Evolutionary conservation across 2,797 vertebrate species (phyloP).

Genomic region (Pseudomugil gertrudae): DNA sequence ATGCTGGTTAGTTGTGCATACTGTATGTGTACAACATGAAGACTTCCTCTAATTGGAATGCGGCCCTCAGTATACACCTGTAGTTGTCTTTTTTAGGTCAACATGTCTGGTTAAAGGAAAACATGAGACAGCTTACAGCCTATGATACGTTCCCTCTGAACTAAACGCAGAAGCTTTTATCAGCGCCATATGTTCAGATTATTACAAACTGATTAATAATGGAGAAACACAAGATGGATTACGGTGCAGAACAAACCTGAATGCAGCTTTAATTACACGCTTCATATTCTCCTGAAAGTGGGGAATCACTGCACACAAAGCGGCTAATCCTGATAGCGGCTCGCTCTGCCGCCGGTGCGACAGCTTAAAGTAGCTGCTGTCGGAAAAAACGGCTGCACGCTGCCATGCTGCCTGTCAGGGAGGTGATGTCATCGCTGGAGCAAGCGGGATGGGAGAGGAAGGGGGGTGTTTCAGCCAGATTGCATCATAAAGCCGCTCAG

Average conservation of each 20-base stretch:
- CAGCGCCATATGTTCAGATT: neutral
- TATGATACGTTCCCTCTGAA: too few relatives aligned
- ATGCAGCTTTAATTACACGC: neutral
- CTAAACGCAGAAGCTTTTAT: too few relatives aligned
- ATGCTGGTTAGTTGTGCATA: too few relatives aligned
- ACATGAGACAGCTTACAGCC: too few relatives aligned
- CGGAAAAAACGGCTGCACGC: conserved; percentile 41
- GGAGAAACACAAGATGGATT: neutral
- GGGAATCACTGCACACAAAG: neutral
- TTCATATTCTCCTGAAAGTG: neutral
- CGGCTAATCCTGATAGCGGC: conserved; percentile 13
- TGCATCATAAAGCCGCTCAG: conserved; percentile 70
- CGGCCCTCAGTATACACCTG: too few relatives aligned
- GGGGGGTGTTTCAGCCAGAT: conserved; percentile 54
- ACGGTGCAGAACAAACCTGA: neutral
- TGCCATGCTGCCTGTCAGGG: conserved; percentile 49
- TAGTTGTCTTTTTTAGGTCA: too few relatives aligned
- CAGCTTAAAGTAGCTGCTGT: conserved; percentile 10
- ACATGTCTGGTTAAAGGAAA: too few relatives aligned
- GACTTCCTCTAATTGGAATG: too few relatives aligned
- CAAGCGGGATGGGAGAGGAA: neutral
- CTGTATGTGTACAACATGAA: too few relatives aligned
- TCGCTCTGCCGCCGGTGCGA: neutral
- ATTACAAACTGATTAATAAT: neutral
- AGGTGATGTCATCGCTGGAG: conserved; percentile 69